Base-by-base conservation (phyloP, 1,140 invertebrate genomes). In the Sitobion miscanthi region DNA sequence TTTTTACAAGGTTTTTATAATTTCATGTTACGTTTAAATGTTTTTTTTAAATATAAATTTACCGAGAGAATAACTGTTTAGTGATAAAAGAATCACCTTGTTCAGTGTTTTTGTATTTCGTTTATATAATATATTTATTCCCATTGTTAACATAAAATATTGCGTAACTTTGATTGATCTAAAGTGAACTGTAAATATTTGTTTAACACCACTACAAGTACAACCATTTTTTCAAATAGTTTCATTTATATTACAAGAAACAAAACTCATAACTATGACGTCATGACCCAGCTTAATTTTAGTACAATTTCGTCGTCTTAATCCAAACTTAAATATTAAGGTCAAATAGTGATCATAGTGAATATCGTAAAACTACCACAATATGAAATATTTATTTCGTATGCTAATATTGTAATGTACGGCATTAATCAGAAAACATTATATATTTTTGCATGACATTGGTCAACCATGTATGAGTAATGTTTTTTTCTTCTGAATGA, bases 401-500 rank as follows among this genome's bases (percentile, higher is more conserved):
- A n/a, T 62, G 9, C 2, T 30, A 62, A 14, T 23, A n/a, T 77
- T n/a, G 14, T 77, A 77, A 69, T n/a, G 1, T n/a, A 77, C 17
- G 11, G n/a, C 11, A n/a, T 35, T 35, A n/a, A 77, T 77, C 30
- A n/a, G 30, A n/a, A 77, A 77, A 77, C 14, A 77, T 14, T 1
- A 69, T 77, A 6, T 20, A n/a, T n/a, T 77, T 77, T 77, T 77
- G 5, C 14, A 77, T 6, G 30, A n/a, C n/a, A 77, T n/a, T 35
- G 62, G 62, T 35, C 62, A n/a, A 77, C 62, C 62, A n/a, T 77
- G 62, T 77, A 77, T 77, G 62, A 77, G 30, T 77, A 77, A 77
- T 35, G n/a, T n/a, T 77, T 14, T 54, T 77, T 77, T 77, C 62
- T n/a, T n/a, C 14, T n/a, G 62, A n/a, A n/a, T n/a, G 62, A 77